Evolutionary conservation across 2,113 vertebrate species (phyloP).

Genomic region (Helogale parvula): DNA sequence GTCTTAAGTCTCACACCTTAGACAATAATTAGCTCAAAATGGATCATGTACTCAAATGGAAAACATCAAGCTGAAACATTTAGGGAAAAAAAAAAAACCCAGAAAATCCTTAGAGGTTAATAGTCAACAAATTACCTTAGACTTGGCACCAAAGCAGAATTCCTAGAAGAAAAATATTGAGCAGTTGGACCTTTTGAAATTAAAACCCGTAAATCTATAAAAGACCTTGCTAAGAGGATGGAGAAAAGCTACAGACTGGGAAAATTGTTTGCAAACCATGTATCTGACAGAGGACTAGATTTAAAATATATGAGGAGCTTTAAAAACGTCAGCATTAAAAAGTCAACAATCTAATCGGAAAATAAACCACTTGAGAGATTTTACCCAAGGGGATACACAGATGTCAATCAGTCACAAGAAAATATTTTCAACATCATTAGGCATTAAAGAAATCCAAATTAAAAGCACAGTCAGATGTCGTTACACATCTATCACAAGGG

Average conservation of each 20-base stretch:
- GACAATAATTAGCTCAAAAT: not conserved
- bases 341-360: not conserved
- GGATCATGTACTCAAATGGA: not conserved
- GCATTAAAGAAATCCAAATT: not conserved
- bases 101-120: not conserved
- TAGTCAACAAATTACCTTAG: not conserved
- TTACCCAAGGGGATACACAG: not conserved
- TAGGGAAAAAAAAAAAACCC: not conserved
- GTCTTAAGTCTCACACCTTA: not conserved
- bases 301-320: not conserved
- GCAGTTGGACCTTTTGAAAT: not conserved
- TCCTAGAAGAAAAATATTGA: not conserved
- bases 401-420: not conserved
- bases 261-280: not conserved
- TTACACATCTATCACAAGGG: too few relatives aligned
- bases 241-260: not conserved
- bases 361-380: not conserved
- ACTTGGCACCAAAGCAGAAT: not conserved
- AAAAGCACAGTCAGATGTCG: not conserved
- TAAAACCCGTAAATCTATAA: not conserved
- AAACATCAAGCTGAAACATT: not conserved
- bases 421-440: not conserved
- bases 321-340: not conserved
- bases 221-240: too few relatives aligned
- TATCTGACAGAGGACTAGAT: not conserved